These are phyloP conservation scores for Mellilla xanthometata DNA, from an alignment of 2,888 invertebrate species.

Conservation along the genomic window DNA sequence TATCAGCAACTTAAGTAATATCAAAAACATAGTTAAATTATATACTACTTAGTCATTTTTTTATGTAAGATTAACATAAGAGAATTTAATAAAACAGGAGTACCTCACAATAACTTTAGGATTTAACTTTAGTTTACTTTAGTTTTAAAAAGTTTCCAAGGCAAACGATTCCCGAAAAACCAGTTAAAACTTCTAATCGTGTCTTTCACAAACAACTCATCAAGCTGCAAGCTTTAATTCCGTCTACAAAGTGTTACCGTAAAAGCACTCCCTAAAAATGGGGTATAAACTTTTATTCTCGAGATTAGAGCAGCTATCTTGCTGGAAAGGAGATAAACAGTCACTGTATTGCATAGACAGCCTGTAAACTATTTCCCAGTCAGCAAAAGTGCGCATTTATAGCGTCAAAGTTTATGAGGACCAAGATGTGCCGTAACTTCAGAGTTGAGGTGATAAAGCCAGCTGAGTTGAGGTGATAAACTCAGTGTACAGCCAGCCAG, in stretches of 20 bases:
- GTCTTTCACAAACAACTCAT: slow-evolving; percentile 67
- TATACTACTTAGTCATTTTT: too few species aligned
- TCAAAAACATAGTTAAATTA: too few species aligned
- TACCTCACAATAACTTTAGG: too few species aligned
- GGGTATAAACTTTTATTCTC: slow-evolving; percentile 73
- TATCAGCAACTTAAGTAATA: too few species aligned
- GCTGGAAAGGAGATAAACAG: slow-evolving; percentile 72
- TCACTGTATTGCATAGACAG: slow-evolving; percentile 59
- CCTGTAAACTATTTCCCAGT: slow-evolving; percentile 79
- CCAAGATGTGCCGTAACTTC: slow-evolving; percentile 48
- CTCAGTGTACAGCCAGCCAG: slow-evolving; percentile 23
- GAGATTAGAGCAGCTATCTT: slow-evolving; percentile 71
- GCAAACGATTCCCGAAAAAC: slow-evolving; percentile 37
- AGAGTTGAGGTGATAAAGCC: slow-evolving; percentile 69
- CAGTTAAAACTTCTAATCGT: slow-evolving; percentile 66
- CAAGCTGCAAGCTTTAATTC: slow-evolving; percentile 71
- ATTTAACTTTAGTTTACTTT: too few species aligned
- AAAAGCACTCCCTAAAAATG: slow-evolving; percentile 70
- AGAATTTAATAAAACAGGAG: too few species aligned
- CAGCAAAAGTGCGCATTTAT: slow-evolving; percentile 74
- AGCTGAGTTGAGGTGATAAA: slow-evolving; percentile 46
- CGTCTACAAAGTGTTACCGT: slow-evolving; percentile 68
- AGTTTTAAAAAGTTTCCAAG: too few species aligned
- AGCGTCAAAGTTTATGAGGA: slow-evolving; percentile 35
- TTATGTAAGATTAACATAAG: too few species aligned